Evolutionary conservation across 2,797 vertebrate genomes (phyloP).

Genomic region (Basileuterus tristriatus): DNA sequence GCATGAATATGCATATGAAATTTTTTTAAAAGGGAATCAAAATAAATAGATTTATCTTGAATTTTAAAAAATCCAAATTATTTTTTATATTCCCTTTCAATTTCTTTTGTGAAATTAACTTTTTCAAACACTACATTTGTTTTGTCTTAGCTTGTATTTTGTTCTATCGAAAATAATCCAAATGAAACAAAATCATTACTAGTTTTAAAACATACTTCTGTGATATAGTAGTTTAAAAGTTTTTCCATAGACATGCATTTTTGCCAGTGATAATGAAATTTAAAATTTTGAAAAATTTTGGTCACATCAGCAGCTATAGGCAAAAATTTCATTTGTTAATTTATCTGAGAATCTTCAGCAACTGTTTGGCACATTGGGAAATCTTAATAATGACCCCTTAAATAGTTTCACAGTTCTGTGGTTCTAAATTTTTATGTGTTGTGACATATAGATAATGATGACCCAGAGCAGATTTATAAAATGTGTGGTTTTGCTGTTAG

Average conservation of each 20-base stretch:
- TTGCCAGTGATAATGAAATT: not conserved
- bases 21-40: not conserved
- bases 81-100: not conserved
- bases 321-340: not conserved
- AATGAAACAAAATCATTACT: not conserved
- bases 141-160: not conserved
- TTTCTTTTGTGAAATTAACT: not conserved
- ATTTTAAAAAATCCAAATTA: not conserved
- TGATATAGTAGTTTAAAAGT: not conserved
- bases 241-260: not conserved
- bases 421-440: conserved; percentile 22
- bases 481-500: not conserved
- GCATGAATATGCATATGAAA: not conserved
- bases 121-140: rapidly evolving
- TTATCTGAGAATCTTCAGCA: not conserved
- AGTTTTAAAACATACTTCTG: not conserved
- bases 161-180: not conserved
- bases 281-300: not conserved
- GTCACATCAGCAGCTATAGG: not conserved
- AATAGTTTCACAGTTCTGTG: not conserved
- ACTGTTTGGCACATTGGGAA: not conserved
- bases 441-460: not conserved
- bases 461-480: not conserved
- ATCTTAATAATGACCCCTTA: not conserved
- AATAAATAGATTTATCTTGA: not conserved